Base-by-base conservation (phyloP, 1,140 invertebrate genomes). In the Aphis craccivora region DNA sequence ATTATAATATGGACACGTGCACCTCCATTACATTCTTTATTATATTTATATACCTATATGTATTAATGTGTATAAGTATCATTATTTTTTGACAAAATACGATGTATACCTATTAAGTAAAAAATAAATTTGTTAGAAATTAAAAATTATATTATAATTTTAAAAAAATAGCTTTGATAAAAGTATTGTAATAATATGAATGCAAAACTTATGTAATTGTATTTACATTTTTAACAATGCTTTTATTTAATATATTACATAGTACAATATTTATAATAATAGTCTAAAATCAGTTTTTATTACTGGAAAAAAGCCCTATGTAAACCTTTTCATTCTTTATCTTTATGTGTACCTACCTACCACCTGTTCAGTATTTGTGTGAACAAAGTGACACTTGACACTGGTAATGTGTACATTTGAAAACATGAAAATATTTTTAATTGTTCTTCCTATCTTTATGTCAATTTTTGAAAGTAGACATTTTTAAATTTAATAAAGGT, bases 381-480 rank as follows among this genome's bases (percentile, higher is more conserved):
- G 14, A 76, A 76, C 60, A 18, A 76, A 76, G 60, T 76, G n/a
- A 76, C 60, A 76, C n/a, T 76, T n/a, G 14, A 76, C 30, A 76
- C 14, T 76, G 60, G n/a, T n/a, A 76, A 76, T 76, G 30, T 76
- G 60, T 76, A 76, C 60, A 76, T 18, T n/a, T n/a, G 4, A 76
- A 67, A 76, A 76, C 23, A 76, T n/a, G 30, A 76, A 76, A 76
- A 76, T 76, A 76, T n/a, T n/a, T 76, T n/a, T n/a, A n/a, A 76
- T n/a, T 76, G 60, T 76, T 76, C n/a, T 76, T 76, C 14, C 14
- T 76, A 76, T 18, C 60, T 6, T 76, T 76, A 9, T n/a, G 14
- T 18, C 0, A n/a, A n/a, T 35, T 76, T 76, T 76, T 76, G 14
- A 25, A 60, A 60, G 55, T 14, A 60, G 30, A 30, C 55, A 14